Evolutionary conservation across 2,888 invertebrate species (phyloP).

Genomic region (Trissonchulus sp.): DNA sequence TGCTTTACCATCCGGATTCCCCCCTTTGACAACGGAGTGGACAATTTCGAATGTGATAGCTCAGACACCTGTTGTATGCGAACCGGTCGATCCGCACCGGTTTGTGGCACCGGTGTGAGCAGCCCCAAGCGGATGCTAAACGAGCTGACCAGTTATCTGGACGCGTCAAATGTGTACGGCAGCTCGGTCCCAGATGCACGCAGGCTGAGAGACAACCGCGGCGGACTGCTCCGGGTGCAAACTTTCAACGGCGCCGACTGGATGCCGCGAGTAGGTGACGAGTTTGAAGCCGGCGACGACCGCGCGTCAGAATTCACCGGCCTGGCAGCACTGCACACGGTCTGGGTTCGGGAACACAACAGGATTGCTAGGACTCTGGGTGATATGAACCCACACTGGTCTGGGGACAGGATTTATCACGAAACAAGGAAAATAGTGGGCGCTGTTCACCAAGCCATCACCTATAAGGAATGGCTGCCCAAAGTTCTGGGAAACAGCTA

Average conservation of each 20-base stretch:
- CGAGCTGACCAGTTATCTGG: slow-evolving; percentile 27
- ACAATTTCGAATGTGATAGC: slow-evolving; percentile 1
- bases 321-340: slow-evolving; percentile 58
- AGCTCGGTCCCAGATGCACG: slow-evolving; percentile 22
- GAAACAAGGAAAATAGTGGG: slow-evolving; percentile 68
- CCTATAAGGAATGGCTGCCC: slow-evolving; percentile 85
- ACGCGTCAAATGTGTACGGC: slow-evolving; percentile 27
- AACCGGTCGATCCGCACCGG: slow-evolving; percentile 2
- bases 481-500: slow-evolving; percentile 68
- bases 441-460: slow-evolving; percentile 68
- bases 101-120: slow-evolving; percentile 18
- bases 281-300: slow-evolving; percentile 49
- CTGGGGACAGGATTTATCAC: slow-evolving; percentile 71
- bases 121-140: slow-evolving; percentile 8
- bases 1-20: slow-evolving; percentile 1
- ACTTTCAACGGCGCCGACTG: no score
- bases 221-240: not conserved
- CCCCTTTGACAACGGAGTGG: not conserved
- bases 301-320: slow-evolving; percentile 47
- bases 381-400: slow-evolving; percentile 79
- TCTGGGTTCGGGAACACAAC: slow-evolving; percentile 84
- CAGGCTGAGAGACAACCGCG: slow-evolving; percentile 5
- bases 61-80: slow-evolving; percentile 5
- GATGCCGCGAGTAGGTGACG: no score
- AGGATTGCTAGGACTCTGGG: slow-evolving; percentile 71